A percentile compares a stretch with the other conserved stretches of the same genome.
These are phyloP conservation scores for Cataglyphis altisquamis DNA, from an alignment of 2,888 invertebrate genomes.

Conservation along the genomic window DNA sequence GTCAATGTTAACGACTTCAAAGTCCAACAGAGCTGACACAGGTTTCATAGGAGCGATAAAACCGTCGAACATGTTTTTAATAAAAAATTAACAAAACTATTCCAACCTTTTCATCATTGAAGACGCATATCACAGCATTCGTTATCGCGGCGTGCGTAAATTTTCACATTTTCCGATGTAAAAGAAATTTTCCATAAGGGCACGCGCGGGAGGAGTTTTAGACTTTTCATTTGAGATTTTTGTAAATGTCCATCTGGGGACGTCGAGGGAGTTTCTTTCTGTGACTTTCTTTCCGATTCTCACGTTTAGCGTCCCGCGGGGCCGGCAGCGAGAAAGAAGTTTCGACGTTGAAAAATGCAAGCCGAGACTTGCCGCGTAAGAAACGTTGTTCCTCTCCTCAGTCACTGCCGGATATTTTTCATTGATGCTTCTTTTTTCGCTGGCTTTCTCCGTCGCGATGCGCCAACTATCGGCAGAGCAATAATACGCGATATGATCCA, in stretches of 20 bases:
- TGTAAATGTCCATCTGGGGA: constrained; percentile 54
- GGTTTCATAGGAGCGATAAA: constrained; percentile 41
- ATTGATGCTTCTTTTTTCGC: constrained; percentile 53
- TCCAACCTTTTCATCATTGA: not conserved
- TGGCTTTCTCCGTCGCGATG: constrained; percentile 19
- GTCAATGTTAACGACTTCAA: constrained; percentile 51
- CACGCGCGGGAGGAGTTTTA: constrained; percentile 37
- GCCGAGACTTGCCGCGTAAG: constrained; percentile 65
- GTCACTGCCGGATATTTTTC: constrained; percentile 63
- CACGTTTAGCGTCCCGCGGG: constrained; percentile 66
- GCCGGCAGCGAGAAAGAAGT: constrained; percentile 64
- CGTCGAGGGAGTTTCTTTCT: constrained; percentile 53
- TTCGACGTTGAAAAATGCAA: constrained; percentile 81
- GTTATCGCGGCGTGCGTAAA: constrained; percentile 7
- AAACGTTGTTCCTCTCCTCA: constrained; percentile 5
- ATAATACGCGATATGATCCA: constrained; percentile 52
- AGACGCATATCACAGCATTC: not conserved
- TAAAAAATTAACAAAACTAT: constrained; percentile 49
- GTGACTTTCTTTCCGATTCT: constrained; percentile 68
- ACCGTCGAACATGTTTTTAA: not conserved
- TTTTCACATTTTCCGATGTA: not conserved
- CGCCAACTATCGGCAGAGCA: constrained; percentile 26
- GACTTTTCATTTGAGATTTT: constrained; percentile 52
- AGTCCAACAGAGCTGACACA: constrained; percentile 27
- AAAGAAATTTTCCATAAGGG: constrained; percentile 34